Conservation (phyloP, 2,888 invertebrate species). For the Nasonovia ribisnigri region DNA sequence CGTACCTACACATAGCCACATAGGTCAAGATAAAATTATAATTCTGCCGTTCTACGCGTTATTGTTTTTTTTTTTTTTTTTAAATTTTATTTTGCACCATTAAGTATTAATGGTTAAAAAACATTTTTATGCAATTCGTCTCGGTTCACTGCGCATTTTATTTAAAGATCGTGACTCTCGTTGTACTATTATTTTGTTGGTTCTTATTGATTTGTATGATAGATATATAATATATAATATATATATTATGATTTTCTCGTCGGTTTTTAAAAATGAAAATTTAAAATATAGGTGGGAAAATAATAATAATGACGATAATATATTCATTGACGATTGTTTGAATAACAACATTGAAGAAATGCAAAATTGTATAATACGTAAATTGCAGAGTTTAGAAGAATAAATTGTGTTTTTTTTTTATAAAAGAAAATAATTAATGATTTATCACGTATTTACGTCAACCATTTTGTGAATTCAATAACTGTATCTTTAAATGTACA, state of each 20-base stretch:
- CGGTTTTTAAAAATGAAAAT: neutral
- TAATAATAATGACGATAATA: neutral
- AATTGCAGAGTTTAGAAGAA: neutral
- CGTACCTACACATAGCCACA: neutral
- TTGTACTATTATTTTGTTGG: neutral
- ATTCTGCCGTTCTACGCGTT: neutral
- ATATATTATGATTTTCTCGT: neutral
- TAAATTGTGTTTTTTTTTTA: neutral
- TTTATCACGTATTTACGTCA: neutral
- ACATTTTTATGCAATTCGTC: neutral
- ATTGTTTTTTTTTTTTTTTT: neutral
- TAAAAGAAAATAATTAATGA: neutral
- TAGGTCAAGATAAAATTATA: slow-evolving; percentile 34
- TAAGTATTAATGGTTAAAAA: neutral
- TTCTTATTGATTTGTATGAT: neutral
- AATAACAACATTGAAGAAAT: neutral
- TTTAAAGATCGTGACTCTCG: slow-evolving; percentile 5
- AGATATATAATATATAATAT: neutral
- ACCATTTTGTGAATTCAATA: neutral
- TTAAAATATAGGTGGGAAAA: neutral
- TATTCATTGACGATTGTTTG: neutral
- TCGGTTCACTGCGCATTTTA: neutral
- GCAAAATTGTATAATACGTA: neutral
- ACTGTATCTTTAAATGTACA: neutral
- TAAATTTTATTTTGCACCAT: neutral